These are phyloP conservation scores for Prunella himalayana DNA, from an alignment of 2,113 vertebrate genomes.

Conservation along the genomic window DNA sequence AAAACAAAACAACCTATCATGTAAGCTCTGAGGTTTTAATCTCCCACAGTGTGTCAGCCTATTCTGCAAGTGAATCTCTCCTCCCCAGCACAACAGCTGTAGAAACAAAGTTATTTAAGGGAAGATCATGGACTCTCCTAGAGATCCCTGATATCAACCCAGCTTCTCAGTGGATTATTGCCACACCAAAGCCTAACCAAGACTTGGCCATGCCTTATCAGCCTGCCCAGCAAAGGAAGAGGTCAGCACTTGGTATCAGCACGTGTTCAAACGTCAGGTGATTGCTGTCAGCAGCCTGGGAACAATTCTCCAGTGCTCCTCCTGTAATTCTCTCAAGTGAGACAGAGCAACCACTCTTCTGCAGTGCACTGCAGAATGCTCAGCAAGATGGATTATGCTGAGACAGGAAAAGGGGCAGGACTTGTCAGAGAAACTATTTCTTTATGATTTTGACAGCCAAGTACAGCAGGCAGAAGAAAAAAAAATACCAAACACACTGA, in stretches of 20 bases:
- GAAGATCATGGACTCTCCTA: neutral
- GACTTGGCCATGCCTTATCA: neutral
- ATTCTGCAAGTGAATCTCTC: neutral
- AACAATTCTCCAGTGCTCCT: neutral
- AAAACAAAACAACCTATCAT: conserved; percentile 33
- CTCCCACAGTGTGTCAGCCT: neutral
- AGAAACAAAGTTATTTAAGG: neutral
- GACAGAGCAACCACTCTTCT: accelerated
- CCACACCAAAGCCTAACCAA: neutral
- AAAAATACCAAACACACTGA: accelerated
- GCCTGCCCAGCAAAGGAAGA: neutral
- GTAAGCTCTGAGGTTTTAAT: neutral
- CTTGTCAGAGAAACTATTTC: neutral
- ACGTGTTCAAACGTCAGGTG: neutral
- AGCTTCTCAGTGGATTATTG: neutral
- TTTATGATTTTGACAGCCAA: neutral
- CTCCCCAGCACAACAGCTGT: neutral
- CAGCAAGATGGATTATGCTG: neutral
- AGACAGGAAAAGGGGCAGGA: neutral
- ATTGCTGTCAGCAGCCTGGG: neutral
- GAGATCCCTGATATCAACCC: neutral
- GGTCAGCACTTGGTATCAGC: neutral
- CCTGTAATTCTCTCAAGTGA: neutral
- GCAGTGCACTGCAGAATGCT: neutral
- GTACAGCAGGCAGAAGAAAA: neutral